phyloP scores from a whole-genome alignment of 64 coral and sea anemone genomes.

The Stylophora pistillata region DNA sequence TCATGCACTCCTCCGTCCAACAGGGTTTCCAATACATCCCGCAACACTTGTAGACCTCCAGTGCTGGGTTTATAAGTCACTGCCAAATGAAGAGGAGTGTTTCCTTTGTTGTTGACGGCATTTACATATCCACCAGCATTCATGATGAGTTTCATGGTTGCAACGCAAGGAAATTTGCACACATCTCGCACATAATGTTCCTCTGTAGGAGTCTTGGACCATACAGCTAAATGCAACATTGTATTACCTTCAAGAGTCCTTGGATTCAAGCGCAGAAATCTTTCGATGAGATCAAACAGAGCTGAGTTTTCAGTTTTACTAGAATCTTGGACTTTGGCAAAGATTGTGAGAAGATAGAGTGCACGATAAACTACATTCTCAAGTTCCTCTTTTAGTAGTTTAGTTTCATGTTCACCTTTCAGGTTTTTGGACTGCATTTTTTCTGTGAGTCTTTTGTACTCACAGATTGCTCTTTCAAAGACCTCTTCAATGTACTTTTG shows the following conservation, averaged over 20 bases:
- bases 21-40: slow-evolving; percentile 53
- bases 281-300: slow-evolving; percentile 57
- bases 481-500: slow-evolving; percentile 43
- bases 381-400: slow-evolving; percentile 44
- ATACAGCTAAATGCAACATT: slow-evolving; percentile 70
- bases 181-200: slow-evolving; percentile 84
- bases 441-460: slow-evolving; percentile 69
- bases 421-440: slow-evolving; percentile 36
- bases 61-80: slow-evolving; percentile 58
- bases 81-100: slow-evolving; percentile 68
- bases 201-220: slow-evolving; percentile 66
- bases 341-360: slow-evolving; percentile 75
- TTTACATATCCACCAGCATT: slow-evolving; percentile 53
- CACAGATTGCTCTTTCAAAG: slow-evolving; percentile 54
- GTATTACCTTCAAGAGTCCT: slow-evolving; percentile 60
- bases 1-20: slow-evolving; percentile 63
- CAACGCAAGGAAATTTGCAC: slow-evolving; percentile 68
- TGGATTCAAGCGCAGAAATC: slow-evolving; percentile 67
- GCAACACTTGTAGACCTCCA: slow-evolving; percentile 34
- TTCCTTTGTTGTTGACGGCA: slow-evolving; percentile 65
- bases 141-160: slow-evolving; percentile 51
- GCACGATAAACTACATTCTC: slow-evolving; percentile 68
- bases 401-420: slow-evolving; percentile 39
- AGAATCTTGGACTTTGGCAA: slow-evolving; percentile 57
- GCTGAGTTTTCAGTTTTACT: slow-evolving; percentile 37